Percentiles rank a stretch among this genome's conserved stretches.
Evolutionary conservation across 2,113 vertebrate species (phyloP).

Genomic region (Spilogale gracilis): DNA sequence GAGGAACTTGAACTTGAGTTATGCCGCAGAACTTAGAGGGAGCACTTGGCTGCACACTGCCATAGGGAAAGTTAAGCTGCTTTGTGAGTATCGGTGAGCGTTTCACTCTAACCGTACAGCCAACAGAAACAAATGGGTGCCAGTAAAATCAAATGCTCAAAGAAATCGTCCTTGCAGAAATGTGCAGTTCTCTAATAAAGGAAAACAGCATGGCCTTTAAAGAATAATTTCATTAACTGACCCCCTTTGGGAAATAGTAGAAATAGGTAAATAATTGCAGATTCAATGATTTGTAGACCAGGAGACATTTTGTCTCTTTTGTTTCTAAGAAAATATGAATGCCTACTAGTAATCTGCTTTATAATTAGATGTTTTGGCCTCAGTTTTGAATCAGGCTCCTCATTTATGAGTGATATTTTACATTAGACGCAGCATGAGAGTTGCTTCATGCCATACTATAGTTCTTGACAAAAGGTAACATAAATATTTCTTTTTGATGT

Average conservation of each 20-base stretch:
- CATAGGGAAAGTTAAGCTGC: conserved; percentile 82
- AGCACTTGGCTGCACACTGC: conserved; percentile 79
- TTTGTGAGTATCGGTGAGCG: conserved; percentile 84
- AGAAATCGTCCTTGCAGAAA: background rate
- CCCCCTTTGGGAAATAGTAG: background rate
- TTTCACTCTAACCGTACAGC: conserved; percentile 75
- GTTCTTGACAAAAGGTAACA: background rate
- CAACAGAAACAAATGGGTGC: conserved; percentile 54
- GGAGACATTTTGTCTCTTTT: background rate
- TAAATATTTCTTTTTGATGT: background rate
- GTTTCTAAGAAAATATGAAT: background rate
- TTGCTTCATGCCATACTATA: background rate
- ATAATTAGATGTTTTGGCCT: background rate
- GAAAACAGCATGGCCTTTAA: background rate
- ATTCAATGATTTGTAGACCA: background rate
- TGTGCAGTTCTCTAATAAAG: conserved; percentile 1
- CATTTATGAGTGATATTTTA: background rate
- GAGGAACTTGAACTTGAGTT: conserved; percentile 80
- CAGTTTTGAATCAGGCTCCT: background rate
- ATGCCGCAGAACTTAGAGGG: conserved; percentile 79
- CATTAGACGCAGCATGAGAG: background rate
- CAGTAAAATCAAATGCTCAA: background rate
- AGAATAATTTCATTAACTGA: background rate
- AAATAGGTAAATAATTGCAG: background rate
- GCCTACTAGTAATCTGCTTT: background rate